Base-by-base conservation (phyloP, 2,888 invertebrate genomes). In the Dasypogon diadema region DNA sequence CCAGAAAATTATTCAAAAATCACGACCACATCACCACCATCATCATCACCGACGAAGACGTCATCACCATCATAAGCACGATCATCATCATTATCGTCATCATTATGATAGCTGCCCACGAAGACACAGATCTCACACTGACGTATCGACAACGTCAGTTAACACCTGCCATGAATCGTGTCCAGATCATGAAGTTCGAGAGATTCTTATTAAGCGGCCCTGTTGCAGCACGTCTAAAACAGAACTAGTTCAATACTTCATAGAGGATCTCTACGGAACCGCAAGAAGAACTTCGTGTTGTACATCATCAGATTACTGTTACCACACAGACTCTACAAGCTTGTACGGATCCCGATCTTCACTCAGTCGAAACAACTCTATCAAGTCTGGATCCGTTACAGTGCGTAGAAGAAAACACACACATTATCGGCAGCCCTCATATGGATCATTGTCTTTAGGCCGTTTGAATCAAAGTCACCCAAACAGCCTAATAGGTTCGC, bases 271-370 rank as follows among this genome's bases (percentile, higher is more conserved):
- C 0, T 85, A 85, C 30, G 85, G 85, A 16, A 81, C 84, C 0
- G 83, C 83, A 4, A 72, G 70, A 26, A 79, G 85, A 1, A 84
- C 84, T 34, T 85, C 85, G n/a, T 85, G 86, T 63, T 86, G 86
- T 79, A 85, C 85, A 48, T 85, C 85, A n/a, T 85, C 85, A 2
- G 86, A 86, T 60, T 86, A 85, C 75, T 85, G 86, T 79, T 85
- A 85, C 65, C 85, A 85, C 78, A 85, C 85, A 1, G 85, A 85
- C 77, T 85, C 85, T 1, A 85, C 85, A n/a, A 85, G 85, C 58
- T 79, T 85, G 1, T 85, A 85, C 37, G 85, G 86, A 0, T 85
- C 85, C 3, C 81, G 85, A 58, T 85, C 85, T 14, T 85, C 85
- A 16, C 80, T 85, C 2, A 85, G 85, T 74, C 82, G 86, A 65